Conservation (phyloP, 2,113 vertebrate genomes). For the Symphodus melops region DNA sequence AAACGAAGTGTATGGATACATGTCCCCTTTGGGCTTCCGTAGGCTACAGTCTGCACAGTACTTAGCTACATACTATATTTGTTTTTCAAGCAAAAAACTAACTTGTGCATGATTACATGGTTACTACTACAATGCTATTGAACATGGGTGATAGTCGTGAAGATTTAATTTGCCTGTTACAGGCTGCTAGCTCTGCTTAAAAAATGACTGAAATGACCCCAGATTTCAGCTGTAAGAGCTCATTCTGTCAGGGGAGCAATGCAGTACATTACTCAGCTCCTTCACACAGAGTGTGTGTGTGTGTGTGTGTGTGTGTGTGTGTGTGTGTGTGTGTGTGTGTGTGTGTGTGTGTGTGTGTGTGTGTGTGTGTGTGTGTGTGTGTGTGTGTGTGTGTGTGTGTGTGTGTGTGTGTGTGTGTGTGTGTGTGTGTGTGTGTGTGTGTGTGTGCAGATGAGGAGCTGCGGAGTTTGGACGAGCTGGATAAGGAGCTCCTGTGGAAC, state of each 20-base stretch:
- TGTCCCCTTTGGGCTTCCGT: no score
- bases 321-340: no score
- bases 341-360: slow-evolving; percentile 20
- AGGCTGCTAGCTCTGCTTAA: background rate
- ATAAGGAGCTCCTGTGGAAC: slow-evolving; percentile 98
- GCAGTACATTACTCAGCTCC: slow-evolving; percentile 37
- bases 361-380: slow-evolving; percentile 47
- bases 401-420: no score
- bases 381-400: no score
- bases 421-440: background rate
- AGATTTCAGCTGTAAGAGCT: slow-evolving; percentile 9
- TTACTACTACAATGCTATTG: no score
- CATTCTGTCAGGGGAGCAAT: slow-evolving; percentile 41
- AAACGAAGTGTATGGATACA: no score
- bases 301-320: slow-evolving; percentile 6
- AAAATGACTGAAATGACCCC: slow-evolving; percentile 27
- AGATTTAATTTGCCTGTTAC: background rate
- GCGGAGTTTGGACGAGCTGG: slow-evolving; percentile 91
- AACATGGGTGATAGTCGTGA: no score
- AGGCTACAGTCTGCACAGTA: no score
- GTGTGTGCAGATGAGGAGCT: slow-evolving; percentile 90
- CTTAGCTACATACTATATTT: no score
- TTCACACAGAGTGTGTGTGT: slow-evolving; percentile 47
- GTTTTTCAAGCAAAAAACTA: no score
- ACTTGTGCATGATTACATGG: no score